Evolutionary conservation across 2,797 vertebrate species (phyloP).

Genomic region (Botia almorhae): DNA sequence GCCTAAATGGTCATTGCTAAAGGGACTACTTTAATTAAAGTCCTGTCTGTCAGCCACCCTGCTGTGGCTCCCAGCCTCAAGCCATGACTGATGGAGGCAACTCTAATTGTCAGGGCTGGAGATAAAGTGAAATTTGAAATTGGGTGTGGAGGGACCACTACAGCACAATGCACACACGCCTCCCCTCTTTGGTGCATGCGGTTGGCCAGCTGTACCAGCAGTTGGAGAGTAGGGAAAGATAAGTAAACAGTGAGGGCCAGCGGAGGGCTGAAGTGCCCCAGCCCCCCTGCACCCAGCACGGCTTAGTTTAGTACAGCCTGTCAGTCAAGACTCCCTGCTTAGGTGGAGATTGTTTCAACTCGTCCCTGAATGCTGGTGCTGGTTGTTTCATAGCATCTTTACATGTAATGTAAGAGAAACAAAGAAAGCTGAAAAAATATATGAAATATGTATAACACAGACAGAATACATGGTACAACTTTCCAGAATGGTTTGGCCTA

Average conservation of each 20-base stretch:
- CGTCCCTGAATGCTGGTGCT: background rate
- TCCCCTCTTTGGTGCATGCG: background rate
- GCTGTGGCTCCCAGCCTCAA: slow-evolving; percentile 54
- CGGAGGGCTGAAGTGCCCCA: background rate
- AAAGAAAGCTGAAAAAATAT: too few relatives aligned
- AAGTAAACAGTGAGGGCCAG: slow-evolving; percentile 31
- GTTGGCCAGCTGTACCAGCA: slow-evolving; percentile 29
- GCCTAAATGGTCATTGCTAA: slow-evolving; percentile 55
- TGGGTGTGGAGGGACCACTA: slow-evolving; percentile 52
- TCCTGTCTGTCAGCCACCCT: slow-evolving; percentile 62
- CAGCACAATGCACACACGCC: slow-evolving; percentile 13
- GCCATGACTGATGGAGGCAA: slow-evolving; percentile 63
- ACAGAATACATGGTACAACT: too few relatives aligned
- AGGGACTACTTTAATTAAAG: slow-evolving; percentile 69
- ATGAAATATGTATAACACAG: too few relatives aligned
- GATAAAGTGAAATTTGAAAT: slow-evolving; percentile 66
- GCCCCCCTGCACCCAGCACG: background rate
- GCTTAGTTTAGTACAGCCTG: slow-evolving; percentile 21
- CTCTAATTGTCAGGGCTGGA: slow-evolving; percentile 67
- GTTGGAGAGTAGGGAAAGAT: slow-evolving; percentile 23
- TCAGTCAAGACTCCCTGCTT: slow-evolving; percentile 44
- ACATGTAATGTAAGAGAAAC: too few relatives aligned
- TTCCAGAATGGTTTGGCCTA: too few relatives aligned
- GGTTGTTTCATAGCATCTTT: background rate
- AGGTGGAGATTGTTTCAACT: slow-evolving; percentile 9